Evolutionary conservation across 2,113 vertebrate species (phyloP).

Genomic region (Sebastes schlegelii): DNA sequence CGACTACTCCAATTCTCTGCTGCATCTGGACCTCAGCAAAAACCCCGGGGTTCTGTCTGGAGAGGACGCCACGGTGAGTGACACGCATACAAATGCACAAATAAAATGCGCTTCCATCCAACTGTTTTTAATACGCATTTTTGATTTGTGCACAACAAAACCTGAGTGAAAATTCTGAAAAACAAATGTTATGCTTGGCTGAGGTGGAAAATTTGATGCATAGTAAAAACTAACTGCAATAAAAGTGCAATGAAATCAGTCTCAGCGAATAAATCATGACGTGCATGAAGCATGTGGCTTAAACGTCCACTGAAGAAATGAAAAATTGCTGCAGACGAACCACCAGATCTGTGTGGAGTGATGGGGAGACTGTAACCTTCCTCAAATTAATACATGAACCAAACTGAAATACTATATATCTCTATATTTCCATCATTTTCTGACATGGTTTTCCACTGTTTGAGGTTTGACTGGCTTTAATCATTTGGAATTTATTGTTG

Average conservation of each 20-base stretch:
- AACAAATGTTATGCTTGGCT: too few species aligned
- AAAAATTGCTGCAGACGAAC: not conserved
- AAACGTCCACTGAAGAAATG: not conserved
- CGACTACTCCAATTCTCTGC: conserved; percentile 90
- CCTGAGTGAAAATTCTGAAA: not conserved
- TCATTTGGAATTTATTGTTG: not conserved
- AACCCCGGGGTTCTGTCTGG: conserved; percentile 91
- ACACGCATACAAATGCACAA: not conserved
- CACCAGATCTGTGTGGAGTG: not conserved
- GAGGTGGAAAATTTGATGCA: too few species aligned
- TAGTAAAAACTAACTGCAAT: too few species aligned
- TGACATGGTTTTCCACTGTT: not conserved
- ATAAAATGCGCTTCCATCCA: not conserved
- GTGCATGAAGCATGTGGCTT: not conserved
- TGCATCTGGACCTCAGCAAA: conserved; percentile 91
- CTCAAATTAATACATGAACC: not conserved
- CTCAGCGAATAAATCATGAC: not conserved
- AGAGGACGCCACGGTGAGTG: conserved; percentile 90
- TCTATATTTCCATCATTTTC: not conserved
- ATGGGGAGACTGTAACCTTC: not conserved
- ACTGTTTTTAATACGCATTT: not conserved
- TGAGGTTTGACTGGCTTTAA: not conserved
- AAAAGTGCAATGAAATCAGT: too few species aligned
- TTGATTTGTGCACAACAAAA: not conserved
- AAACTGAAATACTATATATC: not conserved